A percentile compares a stretch with the other conserved stretches of the same genome.
Conservation (phyloP, 2,797 vertebrate species). For the Anolis apletophallus region DNA sequence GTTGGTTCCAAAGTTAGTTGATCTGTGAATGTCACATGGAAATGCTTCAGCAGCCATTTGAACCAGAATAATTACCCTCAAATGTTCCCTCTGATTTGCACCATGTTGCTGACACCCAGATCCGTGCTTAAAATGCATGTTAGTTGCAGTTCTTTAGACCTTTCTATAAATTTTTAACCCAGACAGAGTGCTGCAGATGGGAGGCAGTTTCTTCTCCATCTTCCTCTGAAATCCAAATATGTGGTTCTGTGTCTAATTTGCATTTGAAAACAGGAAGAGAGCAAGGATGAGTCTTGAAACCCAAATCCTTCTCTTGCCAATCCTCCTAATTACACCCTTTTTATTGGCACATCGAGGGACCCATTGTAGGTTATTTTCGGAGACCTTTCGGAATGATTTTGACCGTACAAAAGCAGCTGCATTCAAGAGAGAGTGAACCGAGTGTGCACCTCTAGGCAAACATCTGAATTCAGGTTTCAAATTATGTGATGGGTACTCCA, state of each 20-base stretch:
- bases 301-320: not conserved
- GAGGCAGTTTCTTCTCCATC: slow-evolving; percentile 22
- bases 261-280: slow-evolving; percentile 31
- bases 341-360: rapidly evolving
- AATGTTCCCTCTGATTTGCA: slow-evolving; percentile 45
- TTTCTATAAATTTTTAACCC: slow-evolving; percentile 60
- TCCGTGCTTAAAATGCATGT: slow-evolving; percentile 46
- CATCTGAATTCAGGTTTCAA: rapidly evolving
- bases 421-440: not conserved
- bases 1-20: slow-evolving; percentile 40
- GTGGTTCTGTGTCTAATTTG: not conserved
- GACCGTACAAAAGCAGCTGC: rapidly evolving
- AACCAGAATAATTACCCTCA: slow-evolving; percentile 61
- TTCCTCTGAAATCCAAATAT: not conserved
- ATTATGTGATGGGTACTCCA: not conserved
- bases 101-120: slow-evolving; percentile 33
- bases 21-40: slow-evolving; percentile 40
- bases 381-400: not conserved
- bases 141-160: slow-evolving; percentile 63
- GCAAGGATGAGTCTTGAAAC: slow-evolving; percentile 33
- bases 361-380: not conserved
- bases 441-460: not conserved
- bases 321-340: rapidly evolving
- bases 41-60: slow-evolving; percentile 58
- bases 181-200: slow-evolving; percentile 13